Conservation (phyloP, 2,113 vertebrate species). For the Aplodontia rufa region DNA sequence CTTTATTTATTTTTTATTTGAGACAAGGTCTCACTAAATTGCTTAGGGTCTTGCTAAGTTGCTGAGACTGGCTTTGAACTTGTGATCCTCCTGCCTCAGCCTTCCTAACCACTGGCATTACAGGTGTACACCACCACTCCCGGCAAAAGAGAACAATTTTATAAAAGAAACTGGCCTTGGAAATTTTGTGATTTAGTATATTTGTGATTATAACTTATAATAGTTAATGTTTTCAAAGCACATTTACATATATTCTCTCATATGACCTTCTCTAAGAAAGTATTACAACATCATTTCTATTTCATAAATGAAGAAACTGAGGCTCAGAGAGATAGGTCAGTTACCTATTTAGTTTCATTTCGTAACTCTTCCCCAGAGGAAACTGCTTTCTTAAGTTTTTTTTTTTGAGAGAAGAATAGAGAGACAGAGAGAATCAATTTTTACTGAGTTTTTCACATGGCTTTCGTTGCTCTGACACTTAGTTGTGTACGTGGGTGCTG, state of each 20-base stretch:
- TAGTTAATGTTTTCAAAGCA: neutral
- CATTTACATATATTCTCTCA: neutral
- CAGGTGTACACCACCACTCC: too few species aligned
- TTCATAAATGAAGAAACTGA: slow-evolving; percentile 32
- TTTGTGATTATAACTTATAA: neutral
- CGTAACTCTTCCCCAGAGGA: neutral
- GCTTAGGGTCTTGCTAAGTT: too few species aligned
- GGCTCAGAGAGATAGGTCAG: neutral
- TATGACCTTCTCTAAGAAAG: neutral
- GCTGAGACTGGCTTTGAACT: too few species aligned
- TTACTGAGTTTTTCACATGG: too few species aligned
- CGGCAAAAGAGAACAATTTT: slow-evolving; percentile 45
- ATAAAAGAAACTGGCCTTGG: slow-evolving; percentile 26
- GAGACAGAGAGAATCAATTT: too few species aligned
- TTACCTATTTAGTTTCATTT: neutral
- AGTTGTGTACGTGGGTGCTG: too few species aligned
- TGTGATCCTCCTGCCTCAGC: too few species aligned
- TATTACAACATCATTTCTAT: neutral
- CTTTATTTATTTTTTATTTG: too few species aligned
- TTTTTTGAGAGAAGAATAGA: too few species aligned
- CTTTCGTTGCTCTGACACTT: too few species aligned
- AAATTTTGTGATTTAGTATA: neutral
- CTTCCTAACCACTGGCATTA: too few species aligned
- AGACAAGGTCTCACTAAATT: too few species aligned
- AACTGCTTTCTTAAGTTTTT: neutral